Conservation (phyloP, 2,888 invertebrate species). For the Resseliella maxima region DNA sequence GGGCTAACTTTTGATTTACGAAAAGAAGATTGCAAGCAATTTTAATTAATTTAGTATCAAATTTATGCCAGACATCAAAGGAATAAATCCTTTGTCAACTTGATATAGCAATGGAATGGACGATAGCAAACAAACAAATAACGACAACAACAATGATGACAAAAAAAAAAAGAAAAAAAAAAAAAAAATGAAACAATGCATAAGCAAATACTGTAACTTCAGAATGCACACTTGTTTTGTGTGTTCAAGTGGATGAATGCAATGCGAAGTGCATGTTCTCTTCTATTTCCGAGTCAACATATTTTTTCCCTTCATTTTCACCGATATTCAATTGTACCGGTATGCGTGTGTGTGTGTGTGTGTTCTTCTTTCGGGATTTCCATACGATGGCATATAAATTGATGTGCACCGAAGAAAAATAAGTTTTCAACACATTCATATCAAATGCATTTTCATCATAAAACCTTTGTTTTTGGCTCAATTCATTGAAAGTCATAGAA, state of each 20-base stretch:
- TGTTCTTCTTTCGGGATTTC: background rate
- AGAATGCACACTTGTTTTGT: background rate
- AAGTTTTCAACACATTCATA: slow-evolving; percentile 14
- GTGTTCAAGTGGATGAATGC: background rate
- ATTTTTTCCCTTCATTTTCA: background rate
- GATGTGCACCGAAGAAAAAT: background rate
- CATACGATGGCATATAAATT: background rate
- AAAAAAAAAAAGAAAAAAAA: slow-evolving; percentile 7
- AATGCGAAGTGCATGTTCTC: background rate
- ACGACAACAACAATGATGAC: background rate
- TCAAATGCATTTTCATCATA: background rate
- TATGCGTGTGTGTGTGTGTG: background rate
- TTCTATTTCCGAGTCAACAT: background rate
- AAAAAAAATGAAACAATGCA: too few relatives aligned
- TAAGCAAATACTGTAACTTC: slow-evolving; percentile 12
- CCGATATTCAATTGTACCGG: too few relatives aligned
- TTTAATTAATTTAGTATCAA: slow-evolving; percentile 52
- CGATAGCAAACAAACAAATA: background rate
- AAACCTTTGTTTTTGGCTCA: slow-evolving; percentile 11
- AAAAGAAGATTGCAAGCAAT: slow-evolving; percentile 7
- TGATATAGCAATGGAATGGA: background rate
- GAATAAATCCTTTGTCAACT: slow-evolving; percentile 39
- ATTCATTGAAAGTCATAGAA: too few relatives aligned
- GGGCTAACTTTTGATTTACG: background rate
- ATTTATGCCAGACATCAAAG: slow-evolving; percentile 35